These are phyloP conservation scores for Muraenolepis orangiensis DNA, from an alignment of 2,797 vertebrate species.

Conservation along the genomic window DNA sequence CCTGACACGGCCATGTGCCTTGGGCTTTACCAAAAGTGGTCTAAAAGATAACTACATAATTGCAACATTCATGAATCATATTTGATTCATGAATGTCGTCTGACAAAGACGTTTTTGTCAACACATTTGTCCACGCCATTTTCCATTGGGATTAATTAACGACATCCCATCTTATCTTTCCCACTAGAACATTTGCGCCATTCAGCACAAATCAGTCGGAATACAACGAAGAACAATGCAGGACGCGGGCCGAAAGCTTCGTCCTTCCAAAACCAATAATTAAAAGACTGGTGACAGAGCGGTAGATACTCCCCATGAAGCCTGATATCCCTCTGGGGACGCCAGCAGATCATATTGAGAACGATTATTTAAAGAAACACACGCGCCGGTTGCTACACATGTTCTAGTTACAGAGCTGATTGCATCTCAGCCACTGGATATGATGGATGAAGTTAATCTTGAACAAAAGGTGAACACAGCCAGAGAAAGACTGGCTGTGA, in stretches of 20 bases:
- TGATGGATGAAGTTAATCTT: conserved; percentile 1
- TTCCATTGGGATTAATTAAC: background rate
- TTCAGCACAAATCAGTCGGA: background rate
- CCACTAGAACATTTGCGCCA: background rate
- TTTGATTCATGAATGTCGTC: too few relatives aligned
- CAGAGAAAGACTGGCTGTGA: background rate
- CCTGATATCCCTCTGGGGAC: background rate
- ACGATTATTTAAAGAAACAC: background rate
- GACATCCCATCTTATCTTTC: background rate
- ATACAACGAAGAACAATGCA: background rate
- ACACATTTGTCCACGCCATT: background rate
- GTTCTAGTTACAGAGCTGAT: background rate
- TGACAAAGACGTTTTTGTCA: background rate
- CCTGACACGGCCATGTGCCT: background rate
- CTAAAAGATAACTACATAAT: background rate
- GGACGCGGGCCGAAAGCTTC: background rate
- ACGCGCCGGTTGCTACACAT: background rate
- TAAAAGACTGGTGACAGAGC: background rate
- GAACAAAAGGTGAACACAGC: background rate
- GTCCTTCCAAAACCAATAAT: conserved; percentile 1
- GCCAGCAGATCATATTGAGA: background rate
- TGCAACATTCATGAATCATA: background rate
- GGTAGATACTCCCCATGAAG: background rate
- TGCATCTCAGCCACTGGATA: background rate
- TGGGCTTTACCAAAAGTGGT: background rate